Percentiles rank a stretch among this genome's conserved stretches.
Evolutionary conservation across 2,113 vertebrate species (phyloP).

Genomic region (Canis aureus): DNA sequence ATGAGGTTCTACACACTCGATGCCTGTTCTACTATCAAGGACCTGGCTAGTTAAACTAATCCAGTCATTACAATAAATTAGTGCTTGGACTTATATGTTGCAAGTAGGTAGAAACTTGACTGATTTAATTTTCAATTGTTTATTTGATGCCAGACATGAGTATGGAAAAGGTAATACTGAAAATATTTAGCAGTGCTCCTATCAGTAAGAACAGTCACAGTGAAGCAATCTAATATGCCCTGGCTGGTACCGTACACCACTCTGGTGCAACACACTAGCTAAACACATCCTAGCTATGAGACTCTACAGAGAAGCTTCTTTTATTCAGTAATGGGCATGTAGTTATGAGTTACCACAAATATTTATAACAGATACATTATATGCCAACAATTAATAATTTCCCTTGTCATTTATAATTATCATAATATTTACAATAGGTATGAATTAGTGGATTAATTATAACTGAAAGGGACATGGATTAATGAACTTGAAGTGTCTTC

Average conservation of each 20-base stretch:
- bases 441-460: background rate
- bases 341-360: background rate
- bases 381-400: conserved; percentile 33
- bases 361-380: background rate
- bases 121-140: conserved; percentile 64
- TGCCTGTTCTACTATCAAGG: background rate
- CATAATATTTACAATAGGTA: background rate
- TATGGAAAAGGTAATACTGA: background rate
- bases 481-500: background rate
- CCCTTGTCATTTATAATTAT: conserved; percentile 17
- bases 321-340: background rate
- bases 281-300: background rate
- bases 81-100: background rate
- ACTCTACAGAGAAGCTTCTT: background rate
- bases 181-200: background rate
- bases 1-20: background rate
- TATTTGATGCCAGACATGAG: background rate
- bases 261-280: background rate
- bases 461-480: background rate
- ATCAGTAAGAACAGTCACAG: background rate
- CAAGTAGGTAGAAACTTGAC: conserved; percentile 55
- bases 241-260: accelerated
- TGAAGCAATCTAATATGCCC: background rate
- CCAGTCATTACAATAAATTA: conserved; percentile 51
- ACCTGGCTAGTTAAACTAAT: conserved; percentile 1